Evolutionary conservation across 2,113 vertebrate species (phyloP).

Genomic region (Athene noctua): DNA sequence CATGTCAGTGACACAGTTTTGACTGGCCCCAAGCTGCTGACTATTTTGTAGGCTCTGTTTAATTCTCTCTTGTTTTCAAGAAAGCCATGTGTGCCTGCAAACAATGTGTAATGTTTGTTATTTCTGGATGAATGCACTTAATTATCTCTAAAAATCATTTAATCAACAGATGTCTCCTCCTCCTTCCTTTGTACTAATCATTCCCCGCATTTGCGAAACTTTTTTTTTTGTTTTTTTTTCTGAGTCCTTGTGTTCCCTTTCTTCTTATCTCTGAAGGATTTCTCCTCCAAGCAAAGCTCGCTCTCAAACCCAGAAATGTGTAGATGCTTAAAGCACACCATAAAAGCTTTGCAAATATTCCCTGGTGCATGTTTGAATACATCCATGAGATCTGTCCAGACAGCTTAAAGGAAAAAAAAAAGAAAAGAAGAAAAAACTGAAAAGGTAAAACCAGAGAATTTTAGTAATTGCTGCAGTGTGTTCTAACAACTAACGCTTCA

Average conservation of each 20-base stretch:
- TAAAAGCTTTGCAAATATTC: slow-evolving; percentile 63
- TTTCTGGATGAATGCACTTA: slow-evolving; percentile 79
- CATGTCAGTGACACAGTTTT: slow-evolving; percentile 48
- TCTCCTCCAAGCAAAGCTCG: slow-evolving; percentile 66
- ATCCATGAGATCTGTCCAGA: slow-evolving; percentile 11
- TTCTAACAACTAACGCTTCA: not conserved
- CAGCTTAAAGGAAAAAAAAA: not conserved
- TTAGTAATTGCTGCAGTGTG: slow-evolving; percentile 26
- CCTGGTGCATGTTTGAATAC: slow-evolving; percentile 41
- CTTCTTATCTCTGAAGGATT: slow-evolving; percentile 64
- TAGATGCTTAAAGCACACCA: slow-evolving; percentile 45
- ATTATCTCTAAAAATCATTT: slow-evolving; percentile 79
- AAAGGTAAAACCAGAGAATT: not conserved
- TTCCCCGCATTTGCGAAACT: slow-evolving; percentile 46
- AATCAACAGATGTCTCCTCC: slow-evolving; percentile 76
- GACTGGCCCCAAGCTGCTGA: slow-evolving; percentile 48
- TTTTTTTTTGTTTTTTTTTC: not conserved
- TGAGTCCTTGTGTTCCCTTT: slow-evolving; percentile 65
- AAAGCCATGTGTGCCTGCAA: slow-evolving; percentile 68
- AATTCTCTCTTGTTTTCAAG: slow-evolving; percentile 70
- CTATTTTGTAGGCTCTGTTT: slow-evolving; percentile 62
- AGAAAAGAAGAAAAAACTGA: not conserved
- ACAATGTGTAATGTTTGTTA: slow-evolving; percentile 73
- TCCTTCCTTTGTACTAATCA: slow-evolving; percentile 71
- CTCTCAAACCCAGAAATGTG: slow-evolving; percentile 44